A percentile compares a stretch with the other conserved stretches of the same genome.
Conservation (phyloP, 1,140 invertebrate genomes). For the Scaptomyza graminum region DNA sequence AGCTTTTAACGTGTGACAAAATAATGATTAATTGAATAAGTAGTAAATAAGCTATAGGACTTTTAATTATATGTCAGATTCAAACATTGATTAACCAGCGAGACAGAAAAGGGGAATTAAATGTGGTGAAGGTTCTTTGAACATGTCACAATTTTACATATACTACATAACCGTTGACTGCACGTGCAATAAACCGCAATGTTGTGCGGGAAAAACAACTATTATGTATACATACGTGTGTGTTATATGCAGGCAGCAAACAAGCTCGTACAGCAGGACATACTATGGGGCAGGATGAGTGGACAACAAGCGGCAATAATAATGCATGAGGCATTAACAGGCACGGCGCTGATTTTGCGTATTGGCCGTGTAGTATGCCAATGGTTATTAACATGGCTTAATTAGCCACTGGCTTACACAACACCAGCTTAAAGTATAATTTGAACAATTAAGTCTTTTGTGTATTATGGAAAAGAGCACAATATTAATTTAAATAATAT, state of each 20-base stretch:
- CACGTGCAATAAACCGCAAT: slow-evolving; percentile 73
- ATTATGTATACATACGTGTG: slow-evolving; percentile 61
- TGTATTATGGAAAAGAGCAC: neutral
- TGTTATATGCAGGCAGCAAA: slow-evolving; percentile 21
- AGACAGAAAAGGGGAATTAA: slow-evolving; percentile 29
- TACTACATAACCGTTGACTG: slow-evolving; percentile 56
- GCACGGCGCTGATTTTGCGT: slow-evolving; percentile 50
- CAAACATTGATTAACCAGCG: neutral
- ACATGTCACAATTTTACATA: slow-evolving; percentile 54
- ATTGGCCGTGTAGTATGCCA: slow-evolving; percentile 32
- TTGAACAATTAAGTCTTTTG: slow-evolving; percentile 53
- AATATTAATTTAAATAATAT: slow-evolving; percentile 2
- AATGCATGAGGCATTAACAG: slow-evolving; percentile 69
- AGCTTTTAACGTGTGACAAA: neutral
- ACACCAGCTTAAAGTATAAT: slow-evolving; percentile 64
- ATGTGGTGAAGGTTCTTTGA: slow-evolving; percentile 60
- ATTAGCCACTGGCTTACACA: slow-evolving; percentile 69
- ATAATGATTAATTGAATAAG: neutral
- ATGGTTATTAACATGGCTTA: slow-evolving; percentile 72
- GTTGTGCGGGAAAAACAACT: slow-evolving; percentile 56
- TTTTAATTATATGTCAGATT: neutral
- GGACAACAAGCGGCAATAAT: slow-evolving; percentile 57
- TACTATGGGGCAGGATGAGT: neutral
- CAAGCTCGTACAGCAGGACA: slow-evolving; percentile 13
- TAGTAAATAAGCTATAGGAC: neutral